phyloP scores from a whole-genome alignment of 2,113 vertebrate genomes.

The Apteryx owenii region DNA sequence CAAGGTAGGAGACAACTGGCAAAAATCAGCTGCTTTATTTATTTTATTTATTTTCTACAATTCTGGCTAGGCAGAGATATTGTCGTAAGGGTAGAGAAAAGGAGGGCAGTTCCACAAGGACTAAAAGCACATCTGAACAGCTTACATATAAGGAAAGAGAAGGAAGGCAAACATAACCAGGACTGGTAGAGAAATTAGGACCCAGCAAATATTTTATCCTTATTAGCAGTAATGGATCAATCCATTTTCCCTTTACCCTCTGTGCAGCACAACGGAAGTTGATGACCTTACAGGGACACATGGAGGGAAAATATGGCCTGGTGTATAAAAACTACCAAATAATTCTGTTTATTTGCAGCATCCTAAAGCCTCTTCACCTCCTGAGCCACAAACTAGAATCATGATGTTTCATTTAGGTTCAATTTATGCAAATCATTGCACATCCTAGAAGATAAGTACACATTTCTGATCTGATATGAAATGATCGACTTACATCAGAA shows the following conservation, averaged over 20 bases:
- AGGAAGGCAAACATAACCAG: neutral
- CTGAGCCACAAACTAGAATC: constrained; percentile 16
- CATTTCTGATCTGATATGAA: constrained; percentile 67
- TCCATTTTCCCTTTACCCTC: neutral
- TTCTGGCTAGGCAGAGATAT: neutral
- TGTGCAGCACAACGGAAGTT: neutral
- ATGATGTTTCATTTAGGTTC: constrained; percentile 2
- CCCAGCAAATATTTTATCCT: neutral
- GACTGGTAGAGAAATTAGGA: neutral
- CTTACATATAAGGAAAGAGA: neutral
- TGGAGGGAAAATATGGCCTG: neutral
- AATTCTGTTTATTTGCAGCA: constrained; percentile 30
- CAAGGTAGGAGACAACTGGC: neutral
- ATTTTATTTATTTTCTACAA: neutral
- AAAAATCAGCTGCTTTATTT: neutral
- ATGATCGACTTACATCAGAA: constrained; percentile 92
- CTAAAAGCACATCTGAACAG: neutral
- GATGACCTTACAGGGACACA: constrained; percentile 21
- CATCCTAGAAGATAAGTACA: constrained; percentile 34
- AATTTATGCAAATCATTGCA: constrained; percentile 46
- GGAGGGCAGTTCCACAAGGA: neutral
- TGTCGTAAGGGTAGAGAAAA: neutral
- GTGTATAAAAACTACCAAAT: neutral
- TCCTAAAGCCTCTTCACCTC: constrained; percentile 23
- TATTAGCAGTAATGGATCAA: neutral